These are phyloP conservation scores for Chiloscyllium plagiosum DNA, from an alignment of 2,113 vertebrate species.

Conservation along the genomic window DNA sequence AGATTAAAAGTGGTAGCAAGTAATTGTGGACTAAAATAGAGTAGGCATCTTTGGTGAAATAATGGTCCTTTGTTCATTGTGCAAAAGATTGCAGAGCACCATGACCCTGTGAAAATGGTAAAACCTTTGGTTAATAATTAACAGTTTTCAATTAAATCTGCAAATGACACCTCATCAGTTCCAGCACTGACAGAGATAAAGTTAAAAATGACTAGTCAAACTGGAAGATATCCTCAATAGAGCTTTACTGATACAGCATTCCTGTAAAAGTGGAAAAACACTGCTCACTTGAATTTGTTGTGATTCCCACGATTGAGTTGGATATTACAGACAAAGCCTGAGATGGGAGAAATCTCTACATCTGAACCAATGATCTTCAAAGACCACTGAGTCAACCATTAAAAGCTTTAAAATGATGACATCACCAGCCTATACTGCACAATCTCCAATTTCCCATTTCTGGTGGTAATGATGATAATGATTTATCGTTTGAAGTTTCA, in stretches of 20 bases:
- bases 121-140: constrained; percentile 26
- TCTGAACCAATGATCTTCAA: constrained; percentile 24
- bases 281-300: not conserved
- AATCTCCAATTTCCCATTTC: constrained; percentile 23
- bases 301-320: constrained; percentile 7
- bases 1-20: not conserved
- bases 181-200: not conserved
- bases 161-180: not conserved
- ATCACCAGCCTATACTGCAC: constrained; percentile 11
- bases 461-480: not conserved
- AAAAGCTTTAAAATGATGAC: constrained; percentile 25
- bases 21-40: not conserved
- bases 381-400: constrained; percentile 9
- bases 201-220: not conserved
- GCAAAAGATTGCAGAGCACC: not conserved
- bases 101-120: not conserved
- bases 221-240: not conserved
- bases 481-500: constrained; percentile 25
- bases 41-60: not conserved
- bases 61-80: not conserved
- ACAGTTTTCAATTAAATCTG: not conserved
- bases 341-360: not conserved
- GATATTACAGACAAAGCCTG: not conserved
- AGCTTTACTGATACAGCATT: not conserved
- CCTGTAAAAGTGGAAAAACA: not conserved